phyloP scores from a whole-genome alignment of 2,888 invertebrate genomes.

The Ferdinandea cuprea region DNA sequence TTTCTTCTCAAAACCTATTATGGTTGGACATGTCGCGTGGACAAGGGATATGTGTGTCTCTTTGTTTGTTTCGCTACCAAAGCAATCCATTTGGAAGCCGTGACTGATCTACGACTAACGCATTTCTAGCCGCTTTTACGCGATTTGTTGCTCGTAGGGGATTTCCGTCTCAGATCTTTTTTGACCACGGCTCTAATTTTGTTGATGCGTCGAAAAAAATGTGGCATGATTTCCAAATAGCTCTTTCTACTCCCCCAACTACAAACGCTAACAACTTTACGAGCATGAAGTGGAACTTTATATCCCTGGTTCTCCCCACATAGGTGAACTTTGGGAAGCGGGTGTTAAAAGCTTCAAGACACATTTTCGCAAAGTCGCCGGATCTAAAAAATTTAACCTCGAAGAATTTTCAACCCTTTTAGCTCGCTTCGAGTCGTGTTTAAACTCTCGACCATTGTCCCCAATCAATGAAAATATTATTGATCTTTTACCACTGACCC shows the following conservation, averaged over 20 bases:
- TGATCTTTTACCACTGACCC: not conserved
- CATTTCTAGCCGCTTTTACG: slow-evolving; percentile 14
- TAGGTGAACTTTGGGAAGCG: not conserved
- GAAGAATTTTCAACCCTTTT: not conserved
- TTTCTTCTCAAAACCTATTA: not conserved
- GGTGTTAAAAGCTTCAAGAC: not conserved
- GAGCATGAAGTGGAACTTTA: not conserved
- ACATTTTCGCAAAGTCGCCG: not conserved
- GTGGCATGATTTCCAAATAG: not conserved
- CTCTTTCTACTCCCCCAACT: not conserved
- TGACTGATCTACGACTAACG: slow-evolving; percentile 17
- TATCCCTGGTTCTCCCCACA: not conserved
- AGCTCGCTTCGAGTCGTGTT: not conserved
- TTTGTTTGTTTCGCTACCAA: slow-evolving; percentile 35
- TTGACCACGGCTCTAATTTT: not conserved
- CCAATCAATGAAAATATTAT: not conserved
- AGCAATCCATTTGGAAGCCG: slow-evolving; percentile 31
- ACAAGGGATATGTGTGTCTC: slow-evolving; percentile 9
- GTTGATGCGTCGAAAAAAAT: not conserved
- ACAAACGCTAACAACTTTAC: not conserved
- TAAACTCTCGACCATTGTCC: not conserved
- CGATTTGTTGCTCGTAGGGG: not conserved
- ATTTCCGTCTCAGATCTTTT: not conserved
- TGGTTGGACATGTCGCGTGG: not conserved
- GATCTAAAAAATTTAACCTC: not conserved